phyloP scores from a whole-genome alignment of 2,797 vertebrate genomes.

The Lacerta viridis region DNA sequence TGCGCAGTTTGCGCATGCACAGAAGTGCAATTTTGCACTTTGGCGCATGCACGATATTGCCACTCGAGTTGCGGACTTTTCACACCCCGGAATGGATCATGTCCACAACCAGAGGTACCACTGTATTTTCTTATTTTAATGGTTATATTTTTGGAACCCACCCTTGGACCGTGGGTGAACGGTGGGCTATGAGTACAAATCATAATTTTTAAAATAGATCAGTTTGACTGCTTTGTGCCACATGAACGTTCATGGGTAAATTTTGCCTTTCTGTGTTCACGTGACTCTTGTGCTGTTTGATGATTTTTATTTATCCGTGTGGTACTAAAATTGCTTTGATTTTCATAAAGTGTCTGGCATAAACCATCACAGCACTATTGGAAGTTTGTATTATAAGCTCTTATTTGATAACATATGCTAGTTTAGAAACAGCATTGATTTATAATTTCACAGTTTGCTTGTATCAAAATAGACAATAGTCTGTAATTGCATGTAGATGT shows the following conservation, averaged over 20 bases:
- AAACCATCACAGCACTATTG: not conserved
- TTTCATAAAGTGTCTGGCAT: not conserved
- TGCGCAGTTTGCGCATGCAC: too few species aligned
- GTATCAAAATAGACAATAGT: slow-evolving; percentile 9
- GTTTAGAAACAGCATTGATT: slow-evolving; percentile 1
- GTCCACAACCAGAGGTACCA: too few species aligned
- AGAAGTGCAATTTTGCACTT: too few species aligned
- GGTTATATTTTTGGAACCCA: not conserved
- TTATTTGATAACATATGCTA: not conserved
- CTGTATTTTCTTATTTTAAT: too few species aligned
- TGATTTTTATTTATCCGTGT: not conserved
- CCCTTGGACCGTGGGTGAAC: too few species aligned
- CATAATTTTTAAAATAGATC: too few species aligned
- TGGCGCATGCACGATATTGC: too few species aligned
- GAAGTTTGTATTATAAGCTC: not conserved
- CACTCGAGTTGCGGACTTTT: too few species aligned
- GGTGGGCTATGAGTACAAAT: too few species aligned
- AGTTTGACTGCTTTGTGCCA: not conserved
- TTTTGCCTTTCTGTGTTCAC: not conserved
- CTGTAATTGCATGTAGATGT: slow-evolving; percentile 25
- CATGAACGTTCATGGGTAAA: not conserved
- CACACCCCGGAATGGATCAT: too few species aligned
- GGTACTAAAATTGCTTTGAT: not conserved
- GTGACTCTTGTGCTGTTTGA: not conserved
- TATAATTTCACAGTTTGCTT: not conserved